Conservation (phyloP, 2,113 vertebrate genomes). For the Xerus inauris region DNA sequence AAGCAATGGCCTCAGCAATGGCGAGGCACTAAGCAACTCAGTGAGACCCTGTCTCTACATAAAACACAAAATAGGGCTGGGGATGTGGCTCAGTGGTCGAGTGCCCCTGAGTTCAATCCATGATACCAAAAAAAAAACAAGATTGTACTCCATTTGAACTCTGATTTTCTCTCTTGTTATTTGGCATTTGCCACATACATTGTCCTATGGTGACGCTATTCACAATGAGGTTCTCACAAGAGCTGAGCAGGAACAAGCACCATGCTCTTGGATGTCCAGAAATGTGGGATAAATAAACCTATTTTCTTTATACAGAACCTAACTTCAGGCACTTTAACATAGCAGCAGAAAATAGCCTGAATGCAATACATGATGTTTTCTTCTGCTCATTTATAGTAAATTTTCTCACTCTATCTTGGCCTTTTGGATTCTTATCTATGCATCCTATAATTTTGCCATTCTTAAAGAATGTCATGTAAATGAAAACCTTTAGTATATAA, state of each 20-base stretch:
- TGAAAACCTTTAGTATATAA: not conserved
- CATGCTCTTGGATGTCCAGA: not conserved
- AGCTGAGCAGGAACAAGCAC: not conserved
- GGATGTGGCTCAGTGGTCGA: no score
- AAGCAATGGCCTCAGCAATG: no score
- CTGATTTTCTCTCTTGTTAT: not conserved
- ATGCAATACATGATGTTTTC: not conserved
- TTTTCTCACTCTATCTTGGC: not conserved
- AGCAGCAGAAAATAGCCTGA: not conserved
- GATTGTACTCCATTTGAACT: not conserved
- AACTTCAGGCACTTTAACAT: not conserved
- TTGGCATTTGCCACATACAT: not conserved
- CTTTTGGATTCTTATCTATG: not conserved
- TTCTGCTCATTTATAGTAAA: not conserved
- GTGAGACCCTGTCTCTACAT: no score
- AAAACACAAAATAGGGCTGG: no score
- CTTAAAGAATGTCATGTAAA: not conserved
- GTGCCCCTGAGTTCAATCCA: no score
- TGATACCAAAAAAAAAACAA: not conserved
- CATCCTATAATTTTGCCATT: not conserved
- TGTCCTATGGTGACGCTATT: not conserved
- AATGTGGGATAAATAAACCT: not conserved
- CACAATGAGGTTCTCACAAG: no score
- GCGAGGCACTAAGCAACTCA: no score
- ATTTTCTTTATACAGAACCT: not conserved